Evolutionary conservation across 2,888 invertebrate species (phyloP).

Genomic region (Marronus borbonicus): DNA sequence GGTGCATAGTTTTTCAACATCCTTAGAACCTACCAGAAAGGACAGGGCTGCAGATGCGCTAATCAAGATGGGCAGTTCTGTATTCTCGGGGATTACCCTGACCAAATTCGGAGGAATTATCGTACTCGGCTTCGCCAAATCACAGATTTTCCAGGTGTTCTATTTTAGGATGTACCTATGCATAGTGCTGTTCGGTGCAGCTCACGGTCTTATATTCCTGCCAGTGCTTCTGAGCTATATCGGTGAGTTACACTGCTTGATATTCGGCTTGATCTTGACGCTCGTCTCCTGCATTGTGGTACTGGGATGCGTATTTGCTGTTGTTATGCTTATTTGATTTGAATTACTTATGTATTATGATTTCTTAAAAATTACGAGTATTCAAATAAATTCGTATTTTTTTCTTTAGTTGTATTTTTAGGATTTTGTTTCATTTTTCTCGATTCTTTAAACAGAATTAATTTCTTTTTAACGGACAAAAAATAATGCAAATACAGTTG

Average conservation of each 20-base stretch:
- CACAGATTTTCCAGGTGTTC: constrained; percentile 90
- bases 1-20: constrained; percentile 91
- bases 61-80: constrained; percentile 89
- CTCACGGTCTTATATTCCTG: constrained; percentile 97
- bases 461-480: neutral
- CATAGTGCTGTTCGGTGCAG: constrained; percentile 96
- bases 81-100: constrained; percentile 97
- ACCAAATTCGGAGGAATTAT: constrained; percentile 98
- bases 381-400: no score
- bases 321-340: constrained; percentile 40
- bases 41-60: constrained; percentile 88
- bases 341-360: no score
- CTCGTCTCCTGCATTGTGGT: constrained; percentile 49
- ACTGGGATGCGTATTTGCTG: constrained; percentile 52
- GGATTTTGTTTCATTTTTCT: no score
- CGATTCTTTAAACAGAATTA: no score
- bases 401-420: no score
- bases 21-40: constrained; percentile 80
- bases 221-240: constrained; percentile 98
- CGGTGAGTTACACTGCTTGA: constrained; percentile 77
- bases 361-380: constrained; percentile 2
- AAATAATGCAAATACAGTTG: neutral
- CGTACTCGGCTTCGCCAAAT: constrained; percentile 96
- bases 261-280: constrained; percentile 50
- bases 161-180: constrained; percentile 83